Conservation (phyloP, 2,113 vertebrate species). For the Oreochromis niloticus region DNA sequence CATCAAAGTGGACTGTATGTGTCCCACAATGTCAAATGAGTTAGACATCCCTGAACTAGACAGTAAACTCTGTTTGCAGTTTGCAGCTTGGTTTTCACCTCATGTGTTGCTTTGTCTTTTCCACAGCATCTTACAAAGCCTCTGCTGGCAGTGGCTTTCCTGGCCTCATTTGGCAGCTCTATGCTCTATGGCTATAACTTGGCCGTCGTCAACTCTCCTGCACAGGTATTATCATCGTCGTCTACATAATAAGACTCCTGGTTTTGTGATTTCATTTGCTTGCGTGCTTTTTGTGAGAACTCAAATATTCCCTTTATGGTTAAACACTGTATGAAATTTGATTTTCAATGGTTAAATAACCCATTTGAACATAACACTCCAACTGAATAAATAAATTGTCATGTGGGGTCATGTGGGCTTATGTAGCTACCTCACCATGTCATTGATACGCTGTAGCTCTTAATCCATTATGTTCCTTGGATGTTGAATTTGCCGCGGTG, state of each 20-base stretch:
- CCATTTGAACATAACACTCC: background rate
- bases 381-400: background rate
- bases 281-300: background rate
- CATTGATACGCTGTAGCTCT: background rate
- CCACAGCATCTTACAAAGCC: conserved; percentile 76
- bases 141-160: conserved; percentile 77
- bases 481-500: background rate
- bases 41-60: background rate
- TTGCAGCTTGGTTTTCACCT: background rate
- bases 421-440: conserved; percentile 5
- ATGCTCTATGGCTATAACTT: conserved; percentile 88
- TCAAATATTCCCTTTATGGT: background rate
- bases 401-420: conserved; percentile 20
- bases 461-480: background rate
- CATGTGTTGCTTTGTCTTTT: background rate
- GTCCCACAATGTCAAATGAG: background rate
- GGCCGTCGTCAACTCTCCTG: conserved; percentile 85
- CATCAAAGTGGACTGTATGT: background rate
- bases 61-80: background rate
- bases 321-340: background rate
- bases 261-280: background rate
- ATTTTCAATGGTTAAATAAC: background rate
- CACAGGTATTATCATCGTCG: conserved; percentile 61
- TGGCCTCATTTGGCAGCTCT: conserved; percentile 86
- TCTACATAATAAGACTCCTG: background rate